phyloP scores from a whole-genome alignment of 2,888 invertebrate genomes.

The Gymnocheta viridis region DNA sequence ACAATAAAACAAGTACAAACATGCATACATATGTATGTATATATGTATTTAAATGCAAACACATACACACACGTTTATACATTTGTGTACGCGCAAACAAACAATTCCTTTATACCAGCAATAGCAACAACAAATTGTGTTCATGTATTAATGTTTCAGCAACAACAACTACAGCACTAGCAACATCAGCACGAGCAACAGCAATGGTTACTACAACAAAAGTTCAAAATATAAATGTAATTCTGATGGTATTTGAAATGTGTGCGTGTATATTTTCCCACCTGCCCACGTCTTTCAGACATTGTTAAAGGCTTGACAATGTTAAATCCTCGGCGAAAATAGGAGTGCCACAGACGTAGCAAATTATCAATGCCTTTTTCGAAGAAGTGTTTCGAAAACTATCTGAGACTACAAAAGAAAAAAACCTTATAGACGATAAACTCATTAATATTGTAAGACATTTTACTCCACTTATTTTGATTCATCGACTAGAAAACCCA shows the following conservation, averaged over 20 bases:
- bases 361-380: too few species aligned
- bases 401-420: too few species aligned
- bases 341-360: too few species aligned
- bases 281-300: too few species aligned
- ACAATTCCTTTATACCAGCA: conserved; percentile 52
- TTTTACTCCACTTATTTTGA: too few species aligned
- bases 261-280: background rate
- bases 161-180: conserved; percentile 46
- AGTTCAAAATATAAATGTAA: conserved; percentile 58
- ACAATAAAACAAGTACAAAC: conserved; percentile 32
- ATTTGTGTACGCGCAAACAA: conserved; percentile 40
- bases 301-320: too few species aligned
- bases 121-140: conserved; percentile 49
- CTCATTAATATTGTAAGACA: too few species aligned
- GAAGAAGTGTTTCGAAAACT: too few species aligned
- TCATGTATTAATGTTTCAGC: conserved; percentile 55
- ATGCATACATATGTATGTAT: background rate
- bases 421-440: too few species aligned
- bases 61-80: background rate
- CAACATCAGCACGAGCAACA: conserved; percentile 48
- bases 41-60: background rate
- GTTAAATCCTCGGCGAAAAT: too few species aligned
- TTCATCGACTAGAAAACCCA: too few species aligned
- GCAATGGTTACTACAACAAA: conserved; percentile 45
- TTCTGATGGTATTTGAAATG: conserved; percentile 64